Base-by-base conservation (phyloP, 2,888 invertebrate genomes). In the Argynnis bischoffii region DNA sequence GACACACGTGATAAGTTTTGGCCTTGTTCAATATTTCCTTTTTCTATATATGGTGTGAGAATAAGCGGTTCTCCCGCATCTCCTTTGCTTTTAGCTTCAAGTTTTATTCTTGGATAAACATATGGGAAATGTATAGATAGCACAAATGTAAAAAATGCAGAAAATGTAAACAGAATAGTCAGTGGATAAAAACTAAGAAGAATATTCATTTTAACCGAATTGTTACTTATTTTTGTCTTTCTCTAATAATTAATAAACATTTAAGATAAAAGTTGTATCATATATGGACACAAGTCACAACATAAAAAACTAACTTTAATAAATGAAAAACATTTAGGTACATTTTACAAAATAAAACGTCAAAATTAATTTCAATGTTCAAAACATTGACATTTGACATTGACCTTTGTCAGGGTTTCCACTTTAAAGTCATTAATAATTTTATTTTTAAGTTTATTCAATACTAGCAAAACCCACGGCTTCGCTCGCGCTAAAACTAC, bases 41-140 rank as follows among this genome's bases (percentile, higher is more conserved):
- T 83, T 73, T 94, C 88, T 14, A 95, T 82, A 65, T 90, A 93
- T 0, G 94, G 94, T 1, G 95, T 94, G 2, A 95, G 82, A 72
- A 94, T 91, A 6, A 95, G 82, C 3, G 95, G 94, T 1, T 84
- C 79, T 3, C 90, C 90, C 60, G 85, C 83, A 48, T 80, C 73
- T 16, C 75, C 70, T 15, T 72, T 53, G 2, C 66, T 14, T 66
- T 75, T 81, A 0, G 84, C 77, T 18, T 77, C 78, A 11, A 89
- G 72, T 74, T 85, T 82, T 35, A 91, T 63, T 57, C 85, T 80
- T 8, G 91, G 92, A 75, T 92, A 92, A 0, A 88, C 77, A 70
- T 82, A 82, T 0, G 85, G 83, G 70, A 88, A 88, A 55, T 77
- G 76, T 54, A 72, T 56, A 21, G 78, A 76, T 51, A 70, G 64